phyloP scores from a whole-genome alignment of 2,797 vertebrate genomes.

The Dallia pectoralis region DNA sequence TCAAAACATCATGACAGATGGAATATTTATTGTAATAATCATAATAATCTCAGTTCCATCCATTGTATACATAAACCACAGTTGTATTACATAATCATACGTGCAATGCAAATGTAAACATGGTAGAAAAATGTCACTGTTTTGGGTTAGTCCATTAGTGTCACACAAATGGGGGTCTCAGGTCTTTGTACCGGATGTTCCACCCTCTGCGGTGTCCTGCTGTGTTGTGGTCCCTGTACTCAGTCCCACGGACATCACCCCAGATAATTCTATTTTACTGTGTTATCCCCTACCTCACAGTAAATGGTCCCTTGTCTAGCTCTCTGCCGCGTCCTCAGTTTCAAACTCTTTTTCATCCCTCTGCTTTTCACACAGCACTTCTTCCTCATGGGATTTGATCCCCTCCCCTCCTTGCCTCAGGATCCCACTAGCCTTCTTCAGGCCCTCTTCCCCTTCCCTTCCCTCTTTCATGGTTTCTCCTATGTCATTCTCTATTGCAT shows the following conservation, averaged over 20 bases:
- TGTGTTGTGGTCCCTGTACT: conserved; percentile 67
- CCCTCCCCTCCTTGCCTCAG: conserved; percentile 20
- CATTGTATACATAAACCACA: conserved; percentile 76
- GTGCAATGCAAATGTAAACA: conserved; percentile 71
- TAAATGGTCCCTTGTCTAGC: conserved; percentile 63
- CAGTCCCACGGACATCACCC: conserved; percentile 61
- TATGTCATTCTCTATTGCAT: conserved; percentile 23
- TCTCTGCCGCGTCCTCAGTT: conserved; percentile 35
- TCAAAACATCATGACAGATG: conserved; percentile 35
- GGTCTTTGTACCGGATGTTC: conserved; percentile 74
- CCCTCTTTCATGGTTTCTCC: conserved; percentile 13
- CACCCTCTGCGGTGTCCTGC: conserved; percentile 69
- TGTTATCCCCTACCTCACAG: conserved; percentile 66
- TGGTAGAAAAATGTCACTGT: conserved; percentile 66
- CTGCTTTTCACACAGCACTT: conserved; percentile 19
- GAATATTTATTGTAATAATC: conserved; percentile 74
- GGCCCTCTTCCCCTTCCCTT: conserved; percentile 38
- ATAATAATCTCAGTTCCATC: conserved; percentile 69
- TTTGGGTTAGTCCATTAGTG: conserved; percentile 70
- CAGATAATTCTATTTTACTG: conserved; percentile 57
- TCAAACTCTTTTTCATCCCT: conserved; percentile 46
- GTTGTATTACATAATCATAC: conserved; percentile 74
- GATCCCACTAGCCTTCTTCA: conserved; percentile 42
- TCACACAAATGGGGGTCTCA: conserved; percentile 68
- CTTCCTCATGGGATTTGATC: conserved; percentile 31